Evolutionary conservation across 2,113 vertebrate genomes (phyloP).

Genomic region (Alectura lathami): DNA sequence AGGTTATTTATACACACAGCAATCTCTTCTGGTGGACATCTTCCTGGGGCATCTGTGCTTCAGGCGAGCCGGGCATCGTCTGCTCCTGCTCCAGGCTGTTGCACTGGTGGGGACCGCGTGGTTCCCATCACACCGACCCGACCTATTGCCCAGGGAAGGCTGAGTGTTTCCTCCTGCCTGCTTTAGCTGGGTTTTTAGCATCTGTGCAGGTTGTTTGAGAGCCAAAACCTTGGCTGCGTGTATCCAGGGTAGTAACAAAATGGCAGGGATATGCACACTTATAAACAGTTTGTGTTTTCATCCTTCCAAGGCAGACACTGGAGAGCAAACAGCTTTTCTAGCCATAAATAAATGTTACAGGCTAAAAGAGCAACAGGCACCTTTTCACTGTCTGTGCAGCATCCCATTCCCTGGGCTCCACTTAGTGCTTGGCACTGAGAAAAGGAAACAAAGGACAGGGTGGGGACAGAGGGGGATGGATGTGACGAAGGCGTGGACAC

Average conservation of each 20-base stretch:
- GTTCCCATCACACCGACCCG: not conserved
- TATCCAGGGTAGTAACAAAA: not conserved
- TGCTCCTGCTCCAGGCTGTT: not conserved
- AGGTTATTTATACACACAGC: constrained; percentile 47
- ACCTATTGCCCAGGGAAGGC: not conserved
- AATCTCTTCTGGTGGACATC: not conserved
- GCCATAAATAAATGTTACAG: not conserved
- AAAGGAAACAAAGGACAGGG: not conserved
- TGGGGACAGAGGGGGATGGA: not conserved
- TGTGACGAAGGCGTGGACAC: no score
- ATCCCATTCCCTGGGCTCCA: not conserved
- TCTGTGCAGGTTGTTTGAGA: not conserved
- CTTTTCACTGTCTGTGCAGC: not conserved
- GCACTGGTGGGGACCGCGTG: not conserved
- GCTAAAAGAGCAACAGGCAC: not conserved
- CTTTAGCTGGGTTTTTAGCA: not conserved
- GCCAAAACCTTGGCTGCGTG: not conserved
- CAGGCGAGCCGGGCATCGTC: not conserved
- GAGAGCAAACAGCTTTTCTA: not conserved
- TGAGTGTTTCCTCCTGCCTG: not conserved
- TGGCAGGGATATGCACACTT: not conserved
- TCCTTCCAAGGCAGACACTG: not conserved
- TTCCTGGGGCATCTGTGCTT: not conserved
- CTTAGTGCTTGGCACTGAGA: not conserved
- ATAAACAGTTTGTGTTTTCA: not conserved